Percentiles rank a stretch among this genome's conserved stretches.
These are phyloP conservation scores for Nemurella pictetii DNA, from an alignment of 2,888 invertebrate species.

Conservation along the genomic window DNA sequence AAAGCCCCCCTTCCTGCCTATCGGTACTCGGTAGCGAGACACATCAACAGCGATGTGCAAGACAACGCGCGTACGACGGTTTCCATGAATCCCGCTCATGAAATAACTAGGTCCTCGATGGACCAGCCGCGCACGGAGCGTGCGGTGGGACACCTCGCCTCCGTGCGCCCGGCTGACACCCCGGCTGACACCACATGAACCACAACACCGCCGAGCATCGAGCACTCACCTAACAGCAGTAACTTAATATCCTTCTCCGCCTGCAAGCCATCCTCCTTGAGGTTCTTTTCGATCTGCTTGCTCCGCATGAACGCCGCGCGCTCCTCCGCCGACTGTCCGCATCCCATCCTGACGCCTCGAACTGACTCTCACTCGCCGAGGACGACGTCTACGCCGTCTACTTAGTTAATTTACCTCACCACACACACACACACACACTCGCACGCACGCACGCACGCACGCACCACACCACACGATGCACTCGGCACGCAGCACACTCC, in stretches of 20 bases:
- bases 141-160: background rate
- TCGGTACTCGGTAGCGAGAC: no score
- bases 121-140: background rate
- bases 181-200: background rate
- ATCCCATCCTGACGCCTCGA: constrained; percentile 55
- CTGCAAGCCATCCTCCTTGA: constrained; percentile 67
- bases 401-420: background rate
- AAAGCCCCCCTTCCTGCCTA: no score
- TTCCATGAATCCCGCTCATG: no score
- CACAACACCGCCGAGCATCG: background rate
- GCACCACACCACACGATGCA: background rate
- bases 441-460: background rate
- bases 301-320: constrained; percentile 63
- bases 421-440: background rate
- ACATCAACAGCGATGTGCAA: no score
- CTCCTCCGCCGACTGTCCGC: constrained; percentile 66
- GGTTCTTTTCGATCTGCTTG: constrained; percentile 65
- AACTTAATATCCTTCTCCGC: constrained; percentile 69
- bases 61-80: no score
- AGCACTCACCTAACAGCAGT: constrained; percentile 61
- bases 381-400: background rate
- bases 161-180: background rate
- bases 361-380: background rate
- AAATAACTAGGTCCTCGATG: no score
- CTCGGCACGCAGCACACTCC: background rate